Conservation (phyloP, 1,140 invertebrate genomes). For the Kradibia gibbosae region DNA sequence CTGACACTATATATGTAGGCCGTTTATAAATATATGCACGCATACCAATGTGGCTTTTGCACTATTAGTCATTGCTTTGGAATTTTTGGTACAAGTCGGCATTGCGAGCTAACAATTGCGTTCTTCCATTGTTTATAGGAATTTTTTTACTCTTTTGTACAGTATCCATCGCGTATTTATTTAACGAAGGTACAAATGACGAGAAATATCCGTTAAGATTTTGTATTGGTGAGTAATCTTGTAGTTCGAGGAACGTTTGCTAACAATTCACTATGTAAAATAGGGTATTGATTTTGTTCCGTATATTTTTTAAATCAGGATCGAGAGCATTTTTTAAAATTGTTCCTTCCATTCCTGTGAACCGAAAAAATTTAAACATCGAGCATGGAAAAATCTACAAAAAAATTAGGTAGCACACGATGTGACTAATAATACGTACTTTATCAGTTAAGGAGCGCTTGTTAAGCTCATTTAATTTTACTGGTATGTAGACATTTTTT, state of each 20-base stretch:
- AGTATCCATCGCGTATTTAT: too few species aligned
- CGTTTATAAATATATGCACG: background rate
- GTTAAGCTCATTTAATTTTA: background rate
- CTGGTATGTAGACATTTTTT: background rate
- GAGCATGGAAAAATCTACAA: background rate
- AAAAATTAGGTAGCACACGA: background rate
- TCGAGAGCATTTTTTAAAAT: too few species aligned
- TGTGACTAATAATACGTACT: background rate
- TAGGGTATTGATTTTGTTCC: too few species aligned
- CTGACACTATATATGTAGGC: background rate
- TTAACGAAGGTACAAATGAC: too few species aligned
- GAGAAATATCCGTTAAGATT: too few species aligned
- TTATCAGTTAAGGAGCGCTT: background rate
- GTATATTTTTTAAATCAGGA: too few species aligned
- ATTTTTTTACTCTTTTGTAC: too few species aligned
- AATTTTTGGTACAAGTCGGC: background rate
- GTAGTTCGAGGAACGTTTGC: too few species aligned
- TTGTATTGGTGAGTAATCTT: too few species aligned
- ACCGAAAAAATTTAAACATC: background rate
- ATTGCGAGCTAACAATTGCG: too few species aligned
- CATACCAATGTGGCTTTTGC: background rate
- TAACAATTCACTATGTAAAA: too few species aligned
- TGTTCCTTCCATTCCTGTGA: too few species aligned
- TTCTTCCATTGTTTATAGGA: background rate
- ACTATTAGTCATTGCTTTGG: slow-evolving; percentile 24